Evolutionary conservation across 2,797 vertebrate genomes (phyloP).

Genomic region (Mergus octosetaceus): DNA sequence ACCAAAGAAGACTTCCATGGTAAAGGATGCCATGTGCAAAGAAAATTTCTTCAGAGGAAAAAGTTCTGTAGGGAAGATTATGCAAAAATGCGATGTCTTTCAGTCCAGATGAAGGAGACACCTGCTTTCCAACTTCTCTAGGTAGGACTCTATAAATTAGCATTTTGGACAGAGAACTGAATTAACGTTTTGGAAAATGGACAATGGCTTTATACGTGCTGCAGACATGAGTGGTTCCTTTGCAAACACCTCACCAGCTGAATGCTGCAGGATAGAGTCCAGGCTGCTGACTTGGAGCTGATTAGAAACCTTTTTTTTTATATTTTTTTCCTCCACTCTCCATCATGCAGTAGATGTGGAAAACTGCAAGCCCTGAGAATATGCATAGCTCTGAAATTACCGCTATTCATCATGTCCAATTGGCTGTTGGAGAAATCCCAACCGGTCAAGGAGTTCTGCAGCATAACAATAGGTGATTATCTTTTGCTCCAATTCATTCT

Average conservation of each 20-base stretch:
- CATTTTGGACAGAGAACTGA: not conserved
- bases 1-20: not conserved
- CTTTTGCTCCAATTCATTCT: not conserved
- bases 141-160: not conserved
- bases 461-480: not conserved
- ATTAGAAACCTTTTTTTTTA: not conserved
- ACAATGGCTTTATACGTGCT: not conserved
- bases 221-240: not conserved
- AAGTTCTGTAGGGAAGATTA: not conserved
- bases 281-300: constrained; percentile 4
- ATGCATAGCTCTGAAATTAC: constrained; percentile 17
- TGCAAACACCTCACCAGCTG: not conserved
- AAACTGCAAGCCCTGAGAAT: not conserved
- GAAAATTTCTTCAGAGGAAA: not conserved
- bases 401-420: not conserved
- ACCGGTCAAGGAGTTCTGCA: not conserved
- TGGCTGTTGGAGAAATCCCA: constrained; percentile 12
- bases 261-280: not conserved
- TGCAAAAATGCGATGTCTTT: not conserved
- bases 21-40: not conserved
- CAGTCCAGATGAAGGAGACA: not conserved
- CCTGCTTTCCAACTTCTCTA: not conserved
- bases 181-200: not conserved
- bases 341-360: not conserved
- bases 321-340: too few species aligned